These are phyloP conservation scores for Scaptomyza tumidula DNA, from an alignment of 2,888 invertebrate genomes.

Conservation along the genomic window DNA sequence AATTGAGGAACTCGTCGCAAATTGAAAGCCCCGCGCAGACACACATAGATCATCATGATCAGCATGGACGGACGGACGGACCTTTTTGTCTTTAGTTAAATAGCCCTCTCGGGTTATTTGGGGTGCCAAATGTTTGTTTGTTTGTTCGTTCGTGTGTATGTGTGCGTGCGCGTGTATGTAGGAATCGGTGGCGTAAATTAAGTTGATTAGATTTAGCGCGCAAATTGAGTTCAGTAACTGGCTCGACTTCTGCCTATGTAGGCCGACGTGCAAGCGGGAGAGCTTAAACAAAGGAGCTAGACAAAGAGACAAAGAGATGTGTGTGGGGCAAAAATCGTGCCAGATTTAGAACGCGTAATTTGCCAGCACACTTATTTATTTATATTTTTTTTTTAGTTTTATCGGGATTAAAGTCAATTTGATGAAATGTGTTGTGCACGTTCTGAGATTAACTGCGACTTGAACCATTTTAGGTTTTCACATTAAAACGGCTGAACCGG, in stretches of 20 bases:
- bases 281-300: neutral
- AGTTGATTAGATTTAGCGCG: slow-evolving; percentile 77
- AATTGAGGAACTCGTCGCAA: slow-evolving; percentile 41
- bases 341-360: slow-evolving; percentile 52
- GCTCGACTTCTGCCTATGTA: slow-evolving; percentile 20
- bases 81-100: slow-evolving; percentile 56
- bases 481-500: neutral
- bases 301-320: neutral
- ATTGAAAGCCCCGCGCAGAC: slow-evolving; percentile 28
- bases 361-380: slow-evolving; percentile 14
- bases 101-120: slow-evolving; percentile 12
- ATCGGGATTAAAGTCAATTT: slow-evolving; percentile 37
- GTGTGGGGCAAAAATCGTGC: slow-evolving; percentile 15
- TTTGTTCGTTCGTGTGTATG: neutral
- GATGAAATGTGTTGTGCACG: slow-evolving; percentile 7
- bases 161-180: slow-evolving; percentile 15
- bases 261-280: slow-evolving; percentile 16
- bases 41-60: slow-evolving; percentile 37
- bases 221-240: slow-evolving; percentile 56
- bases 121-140: slow-evolving; percentile 36
- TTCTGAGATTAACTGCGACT: slow-evolving; percentile 7
- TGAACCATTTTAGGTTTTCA: neutral
- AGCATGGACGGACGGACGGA: slow-evolving; percentile 11
- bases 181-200: slow-evolving; percentile 70
- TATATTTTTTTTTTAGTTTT: slow-evolving; percentile 7